Percentiles rank a stretch among this genome's conserved stretches.
Conservation (phyloP, 2,888 invertebrate genomes). For the Tetrapedia diversipes region DNA sequence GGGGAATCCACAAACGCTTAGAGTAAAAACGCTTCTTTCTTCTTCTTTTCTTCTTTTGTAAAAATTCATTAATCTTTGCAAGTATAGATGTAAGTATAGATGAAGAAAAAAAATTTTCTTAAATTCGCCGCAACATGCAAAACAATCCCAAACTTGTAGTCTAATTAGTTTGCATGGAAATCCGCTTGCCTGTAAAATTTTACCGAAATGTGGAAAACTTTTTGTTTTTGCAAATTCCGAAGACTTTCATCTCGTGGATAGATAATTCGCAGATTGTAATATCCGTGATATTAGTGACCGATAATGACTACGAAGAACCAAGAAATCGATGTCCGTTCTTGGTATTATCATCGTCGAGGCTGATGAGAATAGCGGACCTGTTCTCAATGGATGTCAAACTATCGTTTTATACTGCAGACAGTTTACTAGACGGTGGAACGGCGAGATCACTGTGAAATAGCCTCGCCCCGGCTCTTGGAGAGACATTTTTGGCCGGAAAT, state of each 20-base stretch:
- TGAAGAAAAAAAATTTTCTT: too few species aligned
- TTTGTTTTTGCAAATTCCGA: not conserved
- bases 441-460: slow-evolving; percentile 22
- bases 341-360: not conserved
- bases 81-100: too few species aligned
- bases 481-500: slow-evolving; percentile 67
- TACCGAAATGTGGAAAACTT: too few species aligned
- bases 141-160: too few species aligned
- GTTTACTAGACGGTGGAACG: not conserved
- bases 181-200: too few species aligned
- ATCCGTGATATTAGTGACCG: not conserved
- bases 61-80: too few species aligned
- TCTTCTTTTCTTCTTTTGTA: not conserved
- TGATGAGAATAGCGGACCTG: not conserved
- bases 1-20: too few species aligned
- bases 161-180: too few species aligned
- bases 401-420: not conserved
- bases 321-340: not conserved
- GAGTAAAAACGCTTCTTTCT: too few species aligned
- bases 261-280: not conserved
- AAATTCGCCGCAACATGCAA: too few species aligned
- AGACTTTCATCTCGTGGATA: not conserved
- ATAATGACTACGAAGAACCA: not conserved
- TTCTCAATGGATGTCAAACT: not conserved
- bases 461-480: slow-evolving; percentile 12